Evolutionary conservation across 1,140 invertebrate genomes (phyloP), one percentile per base, ranked within the genome.

Genomic region (Caenorhabditis tropicalis): DNA sequence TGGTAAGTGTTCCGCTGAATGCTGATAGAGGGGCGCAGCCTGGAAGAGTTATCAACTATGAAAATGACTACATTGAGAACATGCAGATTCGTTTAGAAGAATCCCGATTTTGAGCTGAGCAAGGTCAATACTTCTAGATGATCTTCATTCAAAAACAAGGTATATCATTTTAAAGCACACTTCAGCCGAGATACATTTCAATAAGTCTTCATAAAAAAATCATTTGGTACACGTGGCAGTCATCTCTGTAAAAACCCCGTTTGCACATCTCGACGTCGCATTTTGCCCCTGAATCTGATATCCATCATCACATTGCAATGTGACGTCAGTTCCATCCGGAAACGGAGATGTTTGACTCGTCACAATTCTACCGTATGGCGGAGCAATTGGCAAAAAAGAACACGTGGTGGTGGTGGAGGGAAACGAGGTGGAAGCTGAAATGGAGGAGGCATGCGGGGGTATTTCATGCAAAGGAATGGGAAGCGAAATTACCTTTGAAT

Each of bases 1-100:
- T 74, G 36, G 65, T 74, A 10, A 74, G 65, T 24, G 65, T 74
- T 27, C 65, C 65, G 12, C 36, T 43, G 65, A 74, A 74, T 46
- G 65, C 65, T n/a, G 65, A 74, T 2, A 74, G 65, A 74, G 65
- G 65, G 10, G 65, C 24, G 65, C 65, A 74, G 43, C 65, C 65
- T 74, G 65, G 65, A 74, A 74, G 9, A 43, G 19, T 12, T 46
- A 39, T 21, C 43, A 65, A 65, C 58, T 65, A 65, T 31, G 36
- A 65, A 51, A 19, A 51, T 21, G 49, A n/a, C 7, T n/a, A 51
- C 21, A 21, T 7, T 4, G 19, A 0, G n/a, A 16, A 21, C n/a
- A 51, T 51, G 49, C 19, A 51, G 19, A 46, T 12, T n/a, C n/a
- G n/a, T n/a, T n/a, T n/a, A n/a, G n/a, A n/a, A n/a, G n/a, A n/a